Conservation (phyloP, 2,888 invertebrate species). For the Podabrus alpinus region DNA sequence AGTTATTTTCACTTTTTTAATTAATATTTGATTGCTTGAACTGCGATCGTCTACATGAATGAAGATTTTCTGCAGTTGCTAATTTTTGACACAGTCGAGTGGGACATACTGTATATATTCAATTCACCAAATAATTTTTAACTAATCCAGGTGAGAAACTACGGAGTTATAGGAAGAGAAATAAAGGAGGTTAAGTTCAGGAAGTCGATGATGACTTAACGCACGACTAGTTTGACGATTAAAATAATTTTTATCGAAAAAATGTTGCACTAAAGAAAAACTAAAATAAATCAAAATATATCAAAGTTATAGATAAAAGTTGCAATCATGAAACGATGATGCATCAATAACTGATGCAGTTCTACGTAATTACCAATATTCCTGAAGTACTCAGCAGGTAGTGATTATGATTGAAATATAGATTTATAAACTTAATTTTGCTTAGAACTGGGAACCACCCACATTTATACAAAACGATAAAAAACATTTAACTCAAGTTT, state of each 20-base stretch:
- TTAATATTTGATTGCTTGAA: conserved; percentile 3
- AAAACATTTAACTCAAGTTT: neutral
- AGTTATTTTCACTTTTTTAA: conserved; percentile 9
- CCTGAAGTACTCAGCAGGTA: conserved; percentile 19
- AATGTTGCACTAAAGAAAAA: neutral
- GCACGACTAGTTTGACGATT: neutral
- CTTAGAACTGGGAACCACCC: conserved; percentile 27
- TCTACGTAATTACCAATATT: conserved; percentile 24
- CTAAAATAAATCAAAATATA: neutral
- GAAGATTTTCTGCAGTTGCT: neutral
- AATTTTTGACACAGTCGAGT: neutral
- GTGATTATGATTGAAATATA: conserved; percentile 27
- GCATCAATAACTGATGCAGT: conserved; percentile 19
- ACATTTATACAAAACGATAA: conserved; percentile 10
- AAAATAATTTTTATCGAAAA: neutral
- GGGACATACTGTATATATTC: neutral
- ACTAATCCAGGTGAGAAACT: neutral
- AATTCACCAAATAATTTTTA: neutral
- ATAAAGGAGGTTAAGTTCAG: neutral
- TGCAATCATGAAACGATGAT: conserved; percentile 4
- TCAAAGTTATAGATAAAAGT: neutral
- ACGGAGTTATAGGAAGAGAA: neutral
- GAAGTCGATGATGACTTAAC: neutral
- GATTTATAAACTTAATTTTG: conserved; percentile 23
- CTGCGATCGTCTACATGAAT: neutral